Percentiles rank a stretch among this genome's conserved stretches.
Evolutionary conservation across 2,888 invertebrate genomes (phyloP).

Genomic region (Caenorhabditis afra): DNA sequence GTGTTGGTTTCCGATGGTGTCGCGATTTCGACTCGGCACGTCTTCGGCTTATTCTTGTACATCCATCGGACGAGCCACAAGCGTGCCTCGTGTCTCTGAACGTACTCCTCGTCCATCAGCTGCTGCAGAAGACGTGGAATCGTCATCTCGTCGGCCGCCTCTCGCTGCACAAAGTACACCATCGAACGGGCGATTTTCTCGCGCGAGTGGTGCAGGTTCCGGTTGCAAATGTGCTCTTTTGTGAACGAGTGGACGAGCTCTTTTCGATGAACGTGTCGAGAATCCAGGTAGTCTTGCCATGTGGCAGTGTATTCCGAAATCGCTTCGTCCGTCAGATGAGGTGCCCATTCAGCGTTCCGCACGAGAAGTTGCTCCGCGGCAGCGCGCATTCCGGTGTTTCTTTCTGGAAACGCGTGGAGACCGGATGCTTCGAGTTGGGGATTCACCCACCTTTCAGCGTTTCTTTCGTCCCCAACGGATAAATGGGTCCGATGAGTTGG

Average conservation of each 20-base stretch:
- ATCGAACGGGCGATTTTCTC: constrained; percentile 54
- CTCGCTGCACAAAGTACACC: constrained; percentile 45
- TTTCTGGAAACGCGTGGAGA: constrained; percentile 18
- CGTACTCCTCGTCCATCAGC: constrained; percentile 55
- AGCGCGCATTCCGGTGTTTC: neutral
- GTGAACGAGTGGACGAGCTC: constrained; percentile 27
- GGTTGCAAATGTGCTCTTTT: constrained; percentile 22
- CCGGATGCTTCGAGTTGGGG: constrained; percentile 5
- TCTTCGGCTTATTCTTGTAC: constrained; percentile 65
- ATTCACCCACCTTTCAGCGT: neutral
- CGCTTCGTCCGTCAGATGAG: constrained; percentile 6
- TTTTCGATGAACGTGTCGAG: neutral
- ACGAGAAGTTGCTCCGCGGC: neutral
- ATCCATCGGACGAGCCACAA: constrained; percentile 59
- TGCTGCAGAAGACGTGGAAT: constrained; percentile 41
- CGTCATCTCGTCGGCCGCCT: constrained; percentile 43
- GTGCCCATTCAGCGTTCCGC: neutral
- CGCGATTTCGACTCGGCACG: constrained; percentile 30
- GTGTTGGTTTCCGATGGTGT: neutral
- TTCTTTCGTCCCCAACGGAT: neutral
- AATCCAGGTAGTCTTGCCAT: neutral
- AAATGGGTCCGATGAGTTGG: neutral
- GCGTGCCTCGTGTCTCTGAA: constrained; percentile 52
- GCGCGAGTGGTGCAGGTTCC: constrained; percentile 47
- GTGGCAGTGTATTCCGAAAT: constrained; percentile 13